phyloP scores from a whole-genome alignment of 1,140 invertebrate genomes.

The Drosophila melanica region DNA sequence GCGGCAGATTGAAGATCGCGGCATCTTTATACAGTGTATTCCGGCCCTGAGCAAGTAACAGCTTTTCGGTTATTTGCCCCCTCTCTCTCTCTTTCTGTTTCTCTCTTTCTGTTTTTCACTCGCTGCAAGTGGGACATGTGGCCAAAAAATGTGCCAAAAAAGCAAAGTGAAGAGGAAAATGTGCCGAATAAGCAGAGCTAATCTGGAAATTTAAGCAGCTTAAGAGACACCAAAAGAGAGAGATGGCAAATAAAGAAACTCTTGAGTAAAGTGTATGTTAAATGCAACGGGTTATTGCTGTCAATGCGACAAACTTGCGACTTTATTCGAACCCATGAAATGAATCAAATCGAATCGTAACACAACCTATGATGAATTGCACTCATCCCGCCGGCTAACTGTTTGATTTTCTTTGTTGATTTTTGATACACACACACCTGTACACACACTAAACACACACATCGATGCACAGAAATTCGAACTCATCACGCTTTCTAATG shows the following conservation, averaged over 20 bases:
- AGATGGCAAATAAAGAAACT: slow-evolving; percentile 11
- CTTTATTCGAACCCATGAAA: slow-evolving; percentile 12
- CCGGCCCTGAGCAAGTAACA: slow-evolving; percentile 32
- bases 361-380: slow-evolving; percentile 37
- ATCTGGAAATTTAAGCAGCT: slow-evolving; percentile 70
- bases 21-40: slow-evolving; percentile 41
- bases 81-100: background rate
- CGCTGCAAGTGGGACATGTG: slow-evolving; percentile 67
- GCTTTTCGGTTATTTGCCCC: slow-evolving; percentile 52
- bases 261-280: slow-evolving; percentile 1
- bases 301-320: slow-evolving; percentile 19
- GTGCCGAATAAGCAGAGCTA: slow-evolving; percentile 53
- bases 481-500: slow-evolving; percentile 58
- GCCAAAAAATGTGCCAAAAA: slow-evolving; percentile 65
- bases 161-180: slow-evolving; percentile 31
- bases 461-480: slow-evolving; percentile 1
- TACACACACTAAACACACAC: background rate
- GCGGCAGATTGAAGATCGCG: slow-evolving; percentile 34
- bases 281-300: slow-evolving; percentile 45
- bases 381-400: slow-evolving; percentile 25
- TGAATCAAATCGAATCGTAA: no score
- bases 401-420: slow-evolving; percentile 40
- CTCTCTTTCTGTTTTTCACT: slow-evolving; percentile 30
- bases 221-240: slow-evolving; percentile 22
- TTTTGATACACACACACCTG: slow-evolving; percentile 26